Conservation (phyloP, 2,113 vertebrate genomes). For the Ammospiza nelsoni region DNA sequence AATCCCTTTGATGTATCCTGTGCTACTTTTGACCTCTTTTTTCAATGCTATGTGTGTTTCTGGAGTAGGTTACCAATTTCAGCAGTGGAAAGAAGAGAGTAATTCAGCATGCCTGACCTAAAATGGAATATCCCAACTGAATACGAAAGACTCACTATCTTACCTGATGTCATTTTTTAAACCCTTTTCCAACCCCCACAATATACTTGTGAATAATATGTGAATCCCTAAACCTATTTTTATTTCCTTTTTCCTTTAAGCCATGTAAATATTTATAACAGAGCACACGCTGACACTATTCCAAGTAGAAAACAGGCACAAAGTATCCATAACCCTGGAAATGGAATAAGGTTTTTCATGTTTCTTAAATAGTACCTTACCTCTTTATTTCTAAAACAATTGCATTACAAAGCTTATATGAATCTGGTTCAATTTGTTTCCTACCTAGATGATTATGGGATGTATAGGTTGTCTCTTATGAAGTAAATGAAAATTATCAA, state of each 20-base stretch:
- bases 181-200: not conserved
- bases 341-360: not conserved
- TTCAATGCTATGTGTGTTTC: conserved; percentile 3
- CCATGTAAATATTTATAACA: not conserved
- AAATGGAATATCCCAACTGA: not conserved
- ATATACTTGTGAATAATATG: not conserved
- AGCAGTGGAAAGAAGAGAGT: not conserved
- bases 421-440: not conserved
- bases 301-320: not conserved
- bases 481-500: not conserved
- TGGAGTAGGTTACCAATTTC: not conserved
- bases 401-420: not conserved
- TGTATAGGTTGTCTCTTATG: not conserved
- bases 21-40: conserved; percentile 18
- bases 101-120: not conserved
- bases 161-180: not conserved
- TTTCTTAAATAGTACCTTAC: not conserved
- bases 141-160: not conserved
- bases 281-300: not conserved
- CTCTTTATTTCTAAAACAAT: not conserved
- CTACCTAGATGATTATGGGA: not conserved
- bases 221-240: not conserved
- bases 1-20: conserved; percentile 24
- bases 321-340: not conserved
- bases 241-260: not conserved